phyloP scores from a whole-genome alignment of 2,113 vertebrate genomes.

The Cichladusa arquata region DNA sequence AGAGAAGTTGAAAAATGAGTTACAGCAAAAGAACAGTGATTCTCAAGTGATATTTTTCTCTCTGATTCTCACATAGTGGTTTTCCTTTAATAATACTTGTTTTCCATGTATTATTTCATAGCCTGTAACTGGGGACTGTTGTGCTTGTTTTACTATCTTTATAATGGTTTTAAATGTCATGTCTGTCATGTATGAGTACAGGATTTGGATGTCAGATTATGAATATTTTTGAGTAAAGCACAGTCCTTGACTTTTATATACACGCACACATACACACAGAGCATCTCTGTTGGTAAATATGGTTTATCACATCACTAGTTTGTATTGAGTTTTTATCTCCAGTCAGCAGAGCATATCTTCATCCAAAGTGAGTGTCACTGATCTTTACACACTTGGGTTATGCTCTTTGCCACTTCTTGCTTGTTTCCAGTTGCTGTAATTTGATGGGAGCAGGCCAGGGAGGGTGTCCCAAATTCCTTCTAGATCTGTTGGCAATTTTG shows the following conservation, averaged over 20 bases:
- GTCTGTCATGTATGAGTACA: background rate
- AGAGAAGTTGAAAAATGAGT: background rate
- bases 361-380: background rate
- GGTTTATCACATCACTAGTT: background rate
- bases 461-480: background rate
- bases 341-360: background rate
- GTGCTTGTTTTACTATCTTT: background rate
- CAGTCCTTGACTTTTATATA: background rate
- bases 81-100: background rate
- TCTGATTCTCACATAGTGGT: background rate
- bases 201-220: background rate
- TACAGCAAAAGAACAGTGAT: background rate
- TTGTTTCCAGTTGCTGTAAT: background rate
- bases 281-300: background rate
- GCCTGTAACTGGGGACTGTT: background rate
- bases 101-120: background rate
- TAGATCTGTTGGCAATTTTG: background rate
- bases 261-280: background rate
- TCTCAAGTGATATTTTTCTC: background rate
- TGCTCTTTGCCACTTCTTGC: background rate
- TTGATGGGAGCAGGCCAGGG: background rate
- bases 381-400: background rate
- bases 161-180: background rate
- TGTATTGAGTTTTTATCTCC: background rate
- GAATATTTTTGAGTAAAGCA: background rate